These are phyloP conservation scores for Sebastes nivosus DNA, from an alignment of 2,797 vertebrate species.

Conservation along the genomic window DNA sequence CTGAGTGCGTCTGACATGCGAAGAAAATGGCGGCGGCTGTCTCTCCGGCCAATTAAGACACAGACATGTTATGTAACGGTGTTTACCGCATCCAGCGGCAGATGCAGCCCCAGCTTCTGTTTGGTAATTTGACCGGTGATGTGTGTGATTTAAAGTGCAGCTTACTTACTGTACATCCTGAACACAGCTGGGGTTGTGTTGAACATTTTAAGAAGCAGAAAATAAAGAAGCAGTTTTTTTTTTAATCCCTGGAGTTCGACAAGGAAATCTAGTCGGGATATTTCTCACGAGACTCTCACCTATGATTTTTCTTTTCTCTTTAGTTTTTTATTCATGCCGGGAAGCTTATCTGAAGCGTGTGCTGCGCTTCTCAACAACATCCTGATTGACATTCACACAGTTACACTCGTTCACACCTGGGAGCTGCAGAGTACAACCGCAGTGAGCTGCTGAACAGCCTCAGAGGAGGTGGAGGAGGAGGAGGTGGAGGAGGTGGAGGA, in stretches of 20 bases:
- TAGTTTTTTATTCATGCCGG: constrained; percentile 35
- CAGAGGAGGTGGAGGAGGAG: background rate
- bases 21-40: constrained; percentile 8
- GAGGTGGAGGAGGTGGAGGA: fast-evolving
- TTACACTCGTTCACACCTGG: constrained; percentile 40
- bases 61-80: constrained; percentile 2
- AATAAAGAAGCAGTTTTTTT: constrained; percentile 1
- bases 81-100: constrained; percentile 1
- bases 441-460: constrained; percentile 21
- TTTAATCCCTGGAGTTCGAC: constrained; percentile 28
- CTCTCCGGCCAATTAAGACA: constrained; percentile 31
- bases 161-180: background rate
- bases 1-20: background rate
- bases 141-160: background rate
- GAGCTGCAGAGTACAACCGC: constrained; percentile 49
- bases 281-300: constrained; percentile 28
- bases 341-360: constrained; percentile 42
- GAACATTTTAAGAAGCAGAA: constrained; percentile 5
- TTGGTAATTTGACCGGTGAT: background rate
- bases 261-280: constrained; percentile 5
- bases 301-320: background rate
- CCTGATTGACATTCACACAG: constrained; percentile 54
- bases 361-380: constrained; percentile 43
- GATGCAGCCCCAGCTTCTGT: background rate
- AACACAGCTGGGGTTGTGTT: background rate